Conservation (phyloP, 2,113 vertebrate species). For the Scopus umbretta region DNA sequence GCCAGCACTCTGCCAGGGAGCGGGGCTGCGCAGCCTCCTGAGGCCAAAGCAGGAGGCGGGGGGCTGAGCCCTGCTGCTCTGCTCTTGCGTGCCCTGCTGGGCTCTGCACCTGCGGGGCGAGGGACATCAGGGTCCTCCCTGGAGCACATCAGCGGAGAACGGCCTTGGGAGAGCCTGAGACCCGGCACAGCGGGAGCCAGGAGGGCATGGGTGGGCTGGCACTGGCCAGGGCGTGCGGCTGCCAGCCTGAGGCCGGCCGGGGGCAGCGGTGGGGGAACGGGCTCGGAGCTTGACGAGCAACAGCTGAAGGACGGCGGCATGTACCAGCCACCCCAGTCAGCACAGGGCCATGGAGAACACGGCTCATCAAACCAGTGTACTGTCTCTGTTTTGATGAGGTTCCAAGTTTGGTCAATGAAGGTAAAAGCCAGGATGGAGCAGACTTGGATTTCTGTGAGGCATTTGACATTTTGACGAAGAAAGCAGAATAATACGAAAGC, state of each 20-base stretch:
- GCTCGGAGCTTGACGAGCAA: neutral
- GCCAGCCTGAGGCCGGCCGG: fast-evolving
- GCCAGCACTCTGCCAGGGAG: too few species aligned
- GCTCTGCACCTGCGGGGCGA: neutral
- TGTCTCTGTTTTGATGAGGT: neutral
- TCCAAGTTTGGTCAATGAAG: neutral
- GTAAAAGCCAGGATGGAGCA: neutral
- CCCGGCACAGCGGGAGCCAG: fast-evolving
- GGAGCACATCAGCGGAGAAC: fast-evolving
- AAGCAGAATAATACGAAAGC: neutral
- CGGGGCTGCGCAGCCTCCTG: fast-evolving
- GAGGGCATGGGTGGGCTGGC: neutral
- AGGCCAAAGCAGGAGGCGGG: neutral
- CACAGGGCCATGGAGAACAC: neutral
- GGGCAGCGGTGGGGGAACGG: fast-evolving
- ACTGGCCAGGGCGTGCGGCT: fast-evolving
- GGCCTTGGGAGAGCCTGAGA: neutral
- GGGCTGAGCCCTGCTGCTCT: neutral
- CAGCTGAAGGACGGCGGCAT: neutral
- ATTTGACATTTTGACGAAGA: slow-evolving; percentile 26
- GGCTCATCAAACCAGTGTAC: neutral
- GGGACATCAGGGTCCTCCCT: neutral
- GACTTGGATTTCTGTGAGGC: neutral
- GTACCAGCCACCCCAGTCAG: neutral
- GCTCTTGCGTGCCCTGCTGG: neutral